phyloP scores from a whole-genome alignment of 2,113 vertebrate genomes.

The Pteronura brasiliensis region DNA sequence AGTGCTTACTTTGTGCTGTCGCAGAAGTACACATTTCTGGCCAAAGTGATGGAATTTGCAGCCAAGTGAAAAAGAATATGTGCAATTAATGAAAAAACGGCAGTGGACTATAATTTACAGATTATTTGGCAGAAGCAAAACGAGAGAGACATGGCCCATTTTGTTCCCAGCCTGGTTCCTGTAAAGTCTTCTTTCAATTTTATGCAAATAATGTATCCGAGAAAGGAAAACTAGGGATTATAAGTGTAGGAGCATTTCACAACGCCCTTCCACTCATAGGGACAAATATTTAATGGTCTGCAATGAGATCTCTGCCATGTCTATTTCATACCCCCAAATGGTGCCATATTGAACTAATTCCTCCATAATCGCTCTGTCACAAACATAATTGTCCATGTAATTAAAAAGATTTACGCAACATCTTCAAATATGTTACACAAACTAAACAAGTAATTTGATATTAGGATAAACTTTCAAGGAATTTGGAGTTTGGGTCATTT shows the following conservation, averaged over 20 bases:
- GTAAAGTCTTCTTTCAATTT: slow-evolving; percentile 57
- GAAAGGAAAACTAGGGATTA: slow-evolving; percentile 2
- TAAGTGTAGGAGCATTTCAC: background rate
- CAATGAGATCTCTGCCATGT: background rate
- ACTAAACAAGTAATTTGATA: background rate
- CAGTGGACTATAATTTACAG: slow-evolving; percentile 78
- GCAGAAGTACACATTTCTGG: slow-evolving; percentile 79
- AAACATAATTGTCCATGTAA: slow-evolving; percentile 7
- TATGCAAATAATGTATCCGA: slow-evolving; percentile 28
- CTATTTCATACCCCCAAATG: background rate
- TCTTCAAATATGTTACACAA: slow-evolving; percentile 42
- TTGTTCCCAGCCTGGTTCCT: slow-evolving; percentile 59
- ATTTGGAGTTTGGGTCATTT: background rate
- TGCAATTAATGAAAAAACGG: slow-evolving; percentile 77
- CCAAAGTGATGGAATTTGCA: slow-evolving; percentile 73
- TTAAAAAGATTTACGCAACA: slow-evolving; percentile 11
- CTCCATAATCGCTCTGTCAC: background rate
- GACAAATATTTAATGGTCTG: slow-evolving; percentile 39
- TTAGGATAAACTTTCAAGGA: background rate
- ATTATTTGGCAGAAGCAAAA: slow-evolving; percentile 74
- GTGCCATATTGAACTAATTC: background rate
- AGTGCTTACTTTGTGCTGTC: slow-evolving; percentile 74
- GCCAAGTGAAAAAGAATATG: slow-evolving; percentile 79
- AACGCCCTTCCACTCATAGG: background rate
- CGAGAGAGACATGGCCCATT: slow-evolving; percentile 62